Evolutionary conservation across 2,113 vertebrate species (phyloP).

Genomic region (Strix uralensis): DNA sequence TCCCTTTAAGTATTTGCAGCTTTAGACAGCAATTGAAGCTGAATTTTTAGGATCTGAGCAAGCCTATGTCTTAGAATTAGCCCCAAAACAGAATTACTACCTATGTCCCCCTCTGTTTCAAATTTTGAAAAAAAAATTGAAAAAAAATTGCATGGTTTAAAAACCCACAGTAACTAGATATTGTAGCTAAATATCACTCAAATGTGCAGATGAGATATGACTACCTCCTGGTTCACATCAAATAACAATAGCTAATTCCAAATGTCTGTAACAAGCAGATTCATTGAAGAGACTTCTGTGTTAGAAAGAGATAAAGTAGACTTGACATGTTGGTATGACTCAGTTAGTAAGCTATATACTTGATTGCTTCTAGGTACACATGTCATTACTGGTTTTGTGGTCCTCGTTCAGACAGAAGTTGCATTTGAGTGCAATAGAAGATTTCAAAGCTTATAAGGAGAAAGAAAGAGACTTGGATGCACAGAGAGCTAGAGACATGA

Average conservation of each 20-base stretch:
- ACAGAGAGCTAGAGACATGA: background rate
- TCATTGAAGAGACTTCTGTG: constrained; percentile 23
- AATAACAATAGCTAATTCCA: background rate
- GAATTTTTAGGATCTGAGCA: background rate
- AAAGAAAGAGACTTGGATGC: background rate
- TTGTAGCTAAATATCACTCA: constrained; percentile 14
- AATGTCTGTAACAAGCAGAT: constrained; percentile 2
- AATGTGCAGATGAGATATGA: background rate
- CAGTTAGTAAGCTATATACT: constrained; percentile 7
- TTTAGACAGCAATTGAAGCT: background rate
- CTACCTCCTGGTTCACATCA: constrained; percentile 5
- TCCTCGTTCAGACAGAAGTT: background rate
- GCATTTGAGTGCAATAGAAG: background rate
- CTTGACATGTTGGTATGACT: constrained; percentile 15
- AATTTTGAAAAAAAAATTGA: background rate
- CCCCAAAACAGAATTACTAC: background rate
- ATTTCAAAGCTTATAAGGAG: background rate
- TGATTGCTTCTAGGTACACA: constrained; percentile 39
- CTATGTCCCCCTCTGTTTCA: background rate
- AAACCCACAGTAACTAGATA: background rate
- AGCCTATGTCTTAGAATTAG: background rate
- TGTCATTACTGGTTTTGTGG: background rate
- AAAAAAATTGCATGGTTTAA: background rate
- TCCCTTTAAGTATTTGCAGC: background rate
- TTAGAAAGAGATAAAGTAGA: background rate